Conservation (phyloP, 2,797 vertebrate species). For the Cryptoblepharus egeriae region DNA sequence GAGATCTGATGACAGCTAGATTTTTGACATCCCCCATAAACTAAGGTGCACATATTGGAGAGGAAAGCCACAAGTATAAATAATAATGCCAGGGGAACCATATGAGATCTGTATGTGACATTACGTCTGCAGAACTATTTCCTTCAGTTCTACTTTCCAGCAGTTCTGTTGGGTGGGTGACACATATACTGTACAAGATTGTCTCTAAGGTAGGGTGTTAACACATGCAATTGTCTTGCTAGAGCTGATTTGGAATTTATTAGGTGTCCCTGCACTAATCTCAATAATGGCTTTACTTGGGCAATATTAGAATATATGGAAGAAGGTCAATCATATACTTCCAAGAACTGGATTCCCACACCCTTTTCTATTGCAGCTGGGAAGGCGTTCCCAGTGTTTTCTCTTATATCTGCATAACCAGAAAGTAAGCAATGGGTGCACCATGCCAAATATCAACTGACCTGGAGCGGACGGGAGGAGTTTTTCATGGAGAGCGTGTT, state of each 20-base stretch:
- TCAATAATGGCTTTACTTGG: background rate
- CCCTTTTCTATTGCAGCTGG: background rate
- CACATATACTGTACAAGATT: no score
- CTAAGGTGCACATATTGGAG: no score
- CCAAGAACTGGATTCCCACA: conserved; percentile 4
- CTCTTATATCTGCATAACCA: conserved; percentile 15
- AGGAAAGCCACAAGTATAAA: no score
- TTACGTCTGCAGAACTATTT: no score
- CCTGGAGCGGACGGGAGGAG: background rate
- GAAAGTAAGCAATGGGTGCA: conserved; percentile 1
- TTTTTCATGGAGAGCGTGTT: background rate
- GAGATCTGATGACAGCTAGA: no score
- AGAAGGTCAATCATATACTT: conserved; percentile 1
- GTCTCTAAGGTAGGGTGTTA: background rate
- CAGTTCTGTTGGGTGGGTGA: no score
- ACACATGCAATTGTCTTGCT: background rate
- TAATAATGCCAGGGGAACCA: no score
- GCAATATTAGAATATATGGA: background rate
- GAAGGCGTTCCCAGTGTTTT: conserved; percentile 7
- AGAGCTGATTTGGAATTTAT: background rate
- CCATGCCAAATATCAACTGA: background rate
- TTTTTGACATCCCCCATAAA: no score
- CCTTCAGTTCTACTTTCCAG: no score
- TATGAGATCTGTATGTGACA: no score
- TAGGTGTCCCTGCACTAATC: background rate